A percentile compares a stretch with the other conserved stretches of the same genome.
These are phyloP conservation scores for Wiebesia pumilae DNA, from an alignment of 1,140 invertebrate genomes.

Conservation along the genomic window DNA sequence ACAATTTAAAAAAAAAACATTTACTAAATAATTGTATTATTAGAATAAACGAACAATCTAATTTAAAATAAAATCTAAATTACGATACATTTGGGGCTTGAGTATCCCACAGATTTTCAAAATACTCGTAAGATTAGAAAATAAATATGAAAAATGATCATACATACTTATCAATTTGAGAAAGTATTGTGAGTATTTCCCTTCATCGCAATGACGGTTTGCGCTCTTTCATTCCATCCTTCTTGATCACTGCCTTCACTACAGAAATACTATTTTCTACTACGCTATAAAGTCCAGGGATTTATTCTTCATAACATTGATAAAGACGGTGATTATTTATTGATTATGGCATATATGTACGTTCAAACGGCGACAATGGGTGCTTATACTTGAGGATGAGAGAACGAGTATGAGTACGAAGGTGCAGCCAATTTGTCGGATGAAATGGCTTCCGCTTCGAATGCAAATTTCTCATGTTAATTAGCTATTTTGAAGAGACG, in stretches of 20 bases:
- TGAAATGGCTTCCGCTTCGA: constrained; percentile 58
- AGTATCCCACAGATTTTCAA: not conserved
- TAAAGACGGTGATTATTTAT: not conserved
- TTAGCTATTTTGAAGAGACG: constrained; percentile 60
- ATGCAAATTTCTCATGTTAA: constrained; percentile 68
- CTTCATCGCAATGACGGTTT: no score
- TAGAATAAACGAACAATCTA: no score
- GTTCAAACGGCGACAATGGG: not conserved
- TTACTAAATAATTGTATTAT: no score
- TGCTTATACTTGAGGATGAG: not conserved
- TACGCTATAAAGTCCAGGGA: not conserved
- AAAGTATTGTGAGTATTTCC: no score
- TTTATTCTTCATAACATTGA: not conserved
- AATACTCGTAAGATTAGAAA: not conserved
- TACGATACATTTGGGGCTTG: not conserved
- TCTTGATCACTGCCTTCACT: not conserved
- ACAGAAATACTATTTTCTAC: not conserved
- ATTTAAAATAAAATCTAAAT: not conserved
- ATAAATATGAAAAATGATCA: no score
- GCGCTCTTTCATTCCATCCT: not conserved
- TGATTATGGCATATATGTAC: not conserved
- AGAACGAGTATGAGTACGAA: not conserved
- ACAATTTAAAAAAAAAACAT: no score
- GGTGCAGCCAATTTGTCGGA: constrained; percentile 55
- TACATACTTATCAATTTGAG: no score